These are phyloP conservation scores for Polymixis lichenea DNA, from an alignment of 2,888 invertebrate species.

Conservation along the genomic window DNA sequence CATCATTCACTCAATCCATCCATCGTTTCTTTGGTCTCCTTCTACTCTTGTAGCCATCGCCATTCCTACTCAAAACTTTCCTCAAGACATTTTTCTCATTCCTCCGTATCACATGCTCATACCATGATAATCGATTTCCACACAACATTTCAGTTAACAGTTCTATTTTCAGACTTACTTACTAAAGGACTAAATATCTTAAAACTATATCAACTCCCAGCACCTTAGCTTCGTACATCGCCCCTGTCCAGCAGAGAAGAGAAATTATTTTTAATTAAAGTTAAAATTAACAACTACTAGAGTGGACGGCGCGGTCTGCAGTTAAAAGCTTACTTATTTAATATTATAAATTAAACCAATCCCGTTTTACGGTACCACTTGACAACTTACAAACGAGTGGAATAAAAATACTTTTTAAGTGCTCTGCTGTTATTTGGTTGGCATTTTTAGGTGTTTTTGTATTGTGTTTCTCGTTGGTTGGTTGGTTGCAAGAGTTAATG, in stretches of 20 bases:
- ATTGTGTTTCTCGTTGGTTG: not conserved
- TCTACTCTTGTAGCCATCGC: no score
- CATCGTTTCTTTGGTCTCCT: no score
- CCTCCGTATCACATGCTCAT: no score
- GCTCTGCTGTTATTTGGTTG: not conserved
- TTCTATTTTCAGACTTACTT: no score
- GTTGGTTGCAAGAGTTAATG: not conserved
- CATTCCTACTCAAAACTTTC: no score
- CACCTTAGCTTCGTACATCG: slow-evolving; percentile 52
- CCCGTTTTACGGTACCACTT: slow-evolving; percentile 42
- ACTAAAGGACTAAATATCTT: not conserved
- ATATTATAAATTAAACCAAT: slow-evolving; percentile 51
- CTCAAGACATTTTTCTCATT: no score
- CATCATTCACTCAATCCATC: no score
- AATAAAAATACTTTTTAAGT: slow-evolving; percentile 4
- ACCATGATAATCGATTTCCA: no score
- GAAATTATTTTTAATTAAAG: slow-evolving; percentile 79
- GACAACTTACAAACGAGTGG: slow-evolving; percentile 16
- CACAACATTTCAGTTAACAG: no score
- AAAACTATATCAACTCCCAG: slow-evolving; percentile 4
- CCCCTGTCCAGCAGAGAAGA: slow-evolving; percentile 63
- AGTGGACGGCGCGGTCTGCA: slow-evolving; percentile 65
- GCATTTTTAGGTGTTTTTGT: not conserved
- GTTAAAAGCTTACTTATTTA: slow-evolving; percentile 65
- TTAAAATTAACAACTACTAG: slow-evolving; percentile 72